Evolutionary conservation across 2,113 vertebrate genomes (phyloP).

Genomic region (Prionailurus bengalensis): DNA sequence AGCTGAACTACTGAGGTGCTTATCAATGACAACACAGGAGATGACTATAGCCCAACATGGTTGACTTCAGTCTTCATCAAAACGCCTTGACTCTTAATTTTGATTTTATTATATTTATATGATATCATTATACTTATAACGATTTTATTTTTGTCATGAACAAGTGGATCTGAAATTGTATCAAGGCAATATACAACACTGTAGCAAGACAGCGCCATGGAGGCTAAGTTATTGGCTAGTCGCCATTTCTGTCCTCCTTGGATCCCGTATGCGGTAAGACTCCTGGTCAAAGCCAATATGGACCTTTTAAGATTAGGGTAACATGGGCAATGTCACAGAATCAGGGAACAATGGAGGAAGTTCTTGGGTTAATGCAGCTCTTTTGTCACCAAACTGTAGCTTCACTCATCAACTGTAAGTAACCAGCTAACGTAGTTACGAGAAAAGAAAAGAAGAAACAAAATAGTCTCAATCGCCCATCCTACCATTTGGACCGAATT

Average conservation of each 20-base stretch:
- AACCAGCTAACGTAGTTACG: conserved; percentile 77
- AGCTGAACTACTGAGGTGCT: background rate
- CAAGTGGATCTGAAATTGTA: background rate
- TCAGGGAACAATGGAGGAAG: conserved; percentile 70
- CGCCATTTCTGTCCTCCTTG: background rate
- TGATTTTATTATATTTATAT: too few relatives aligned
- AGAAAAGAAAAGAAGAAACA: background rate
- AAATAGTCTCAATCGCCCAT: conserved; percentile 79
- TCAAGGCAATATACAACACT: background rate
- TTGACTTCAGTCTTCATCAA: background rate
- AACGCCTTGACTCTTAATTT: background rate
- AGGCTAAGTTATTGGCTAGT: background rate
- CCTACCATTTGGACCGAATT: conserved; percentile 77
- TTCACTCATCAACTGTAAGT: conserved; percentile 80
- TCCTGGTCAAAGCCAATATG: background rate
- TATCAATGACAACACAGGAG: background rate
- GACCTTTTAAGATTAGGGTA: background rate
- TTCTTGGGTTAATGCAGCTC: conserved; percentile 63
- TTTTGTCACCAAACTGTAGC: conserved; percentile 74
- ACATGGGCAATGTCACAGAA: conserved; percentile 52
- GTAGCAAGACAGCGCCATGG: background rate
- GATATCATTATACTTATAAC: too few relatives aligned
- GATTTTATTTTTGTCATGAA: background rate
- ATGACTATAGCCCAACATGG: background rate
- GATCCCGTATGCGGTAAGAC: background rate